Conservation (phyloP, 2,113 vertebrate species). For the Pelvicachromis taeniatus region DNA sequence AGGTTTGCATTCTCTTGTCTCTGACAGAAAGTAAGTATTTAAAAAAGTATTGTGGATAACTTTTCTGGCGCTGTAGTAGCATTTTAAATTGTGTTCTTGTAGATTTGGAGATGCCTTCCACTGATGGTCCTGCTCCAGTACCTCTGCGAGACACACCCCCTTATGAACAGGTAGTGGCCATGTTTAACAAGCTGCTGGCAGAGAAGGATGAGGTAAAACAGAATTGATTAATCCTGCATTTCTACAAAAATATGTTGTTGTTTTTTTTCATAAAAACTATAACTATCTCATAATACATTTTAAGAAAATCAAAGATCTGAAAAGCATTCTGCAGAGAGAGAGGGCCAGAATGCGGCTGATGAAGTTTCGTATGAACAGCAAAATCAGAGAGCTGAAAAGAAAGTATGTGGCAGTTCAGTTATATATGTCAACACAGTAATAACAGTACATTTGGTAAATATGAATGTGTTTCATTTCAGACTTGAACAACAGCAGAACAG, state of each 20-base stretch:
- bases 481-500: not conserved
- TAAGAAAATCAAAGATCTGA: not conserved
- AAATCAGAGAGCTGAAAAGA: not conserved
- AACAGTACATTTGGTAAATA: not conserved
- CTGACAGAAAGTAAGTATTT: not conserved
- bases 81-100: not conserved
- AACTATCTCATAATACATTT: not conserved
- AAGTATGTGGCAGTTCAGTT: not conserved
- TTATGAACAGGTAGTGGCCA: not conserved
- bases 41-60: not conserved
- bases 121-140: not conserved
- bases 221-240: not conserved
- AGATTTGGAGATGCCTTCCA: not conserved
- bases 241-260: rapidly evolving
- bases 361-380: not conserved
- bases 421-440: not conserved
- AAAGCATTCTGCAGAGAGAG: not conserved
- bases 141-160: not conserved
- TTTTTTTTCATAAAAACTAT: not conserved
- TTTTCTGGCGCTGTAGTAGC: not conserved
- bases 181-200: not conserved
- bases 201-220: not conserved
- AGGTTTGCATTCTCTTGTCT: not conserved
- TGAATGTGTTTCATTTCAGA: not conserved
- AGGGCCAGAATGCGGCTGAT: not conserved